Conservation (phyloP, 2,888 invertebrate species). For the Nemurella pictetii region DNA sequence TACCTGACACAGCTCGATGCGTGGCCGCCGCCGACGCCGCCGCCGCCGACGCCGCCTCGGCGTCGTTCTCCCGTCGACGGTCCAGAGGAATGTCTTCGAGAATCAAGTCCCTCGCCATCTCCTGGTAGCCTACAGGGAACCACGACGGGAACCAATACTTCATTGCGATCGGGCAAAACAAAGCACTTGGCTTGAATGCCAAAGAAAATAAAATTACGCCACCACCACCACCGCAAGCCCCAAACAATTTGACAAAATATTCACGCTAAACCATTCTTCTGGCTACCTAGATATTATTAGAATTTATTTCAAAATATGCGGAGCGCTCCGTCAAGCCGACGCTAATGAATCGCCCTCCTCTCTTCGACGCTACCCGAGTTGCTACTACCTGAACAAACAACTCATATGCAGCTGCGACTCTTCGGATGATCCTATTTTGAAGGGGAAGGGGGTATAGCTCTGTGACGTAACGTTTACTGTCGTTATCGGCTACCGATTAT, state of each 20-base stretch:
- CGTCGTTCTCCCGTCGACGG: background rate
- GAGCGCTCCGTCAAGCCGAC: background rate
- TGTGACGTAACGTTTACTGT: background rate
- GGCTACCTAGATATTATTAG: too few relatives aligned
- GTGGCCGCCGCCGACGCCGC: background rate
- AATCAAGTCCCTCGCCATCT: slow-evolving; percentile 7
- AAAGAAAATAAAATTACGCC: background rate
- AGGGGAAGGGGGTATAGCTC: background rate
- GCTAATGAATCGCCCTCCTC: background rate
- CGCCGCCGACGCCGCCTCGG: background rate
- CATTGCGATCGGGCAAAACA: background rate
- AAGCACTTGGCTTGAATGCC: too few relatives aligned
- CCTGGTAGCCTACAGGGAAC: background rate
- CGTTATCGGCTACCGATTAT: background rate
- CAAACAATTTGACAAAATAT: background rate
- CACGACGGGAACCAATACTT: background rate
- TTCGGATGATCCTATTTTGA: background rate
- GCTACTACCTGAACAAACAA: too few relatives aligned
- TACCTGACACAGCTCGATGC: background rate
- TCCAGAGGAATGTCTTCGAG: slow-evolving; percentile 4
- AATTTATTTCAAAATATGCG: background rate
- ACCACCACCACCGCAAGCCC: background rate
- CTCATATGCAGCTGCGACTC: background rate
- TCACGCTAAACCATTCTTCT: background rate
- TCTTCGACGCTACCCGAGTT: background rate